Percentiles rank a stretch among this genome's conserved stretches.
Evolutionary conservation across 2,113 vertebrate species (phyloP).

Genomic region (Sphyrna mokarran): DNA sequence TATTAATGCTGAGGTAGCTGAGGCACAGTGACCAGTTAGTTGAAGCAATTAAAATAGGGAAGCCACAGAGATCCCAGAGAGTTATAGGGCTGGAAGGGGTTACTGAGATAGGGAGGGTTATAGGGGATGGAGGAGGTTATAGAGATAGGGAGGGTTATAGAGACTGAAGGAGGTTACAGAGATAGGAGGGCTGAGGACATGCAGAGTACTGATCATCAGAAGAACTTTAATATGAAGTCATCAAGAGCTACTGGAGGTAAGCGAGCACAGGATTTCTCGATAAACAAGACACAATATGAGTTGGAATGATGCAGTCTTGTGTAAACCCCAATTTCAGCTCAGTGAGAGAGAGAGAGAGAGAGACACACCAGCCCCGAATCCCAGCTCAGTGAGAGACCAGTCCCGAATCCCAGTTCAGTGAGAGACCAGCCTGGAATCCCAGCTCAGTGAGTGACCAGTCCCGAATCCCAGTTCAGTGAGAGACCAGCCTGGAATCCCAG

Average conservation of each 20-base stretch:
- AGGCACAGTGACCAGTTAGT: neutral
- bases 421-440: too few relatives aligned
- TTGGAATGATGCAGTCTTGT: neutral
- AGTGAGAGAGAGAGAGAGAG: too few relatives aligned
- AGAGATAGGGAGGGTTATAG: too few relatives aligned
- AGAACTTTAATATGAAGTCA: neutral
- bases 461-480: too few relatives aligned
- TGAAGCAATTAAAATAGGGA: neutral
- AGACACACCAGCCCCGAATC: neutral
- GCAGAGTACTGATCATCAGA: neutral
- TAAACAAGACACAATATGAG: neutral
- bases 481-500: too few relatives aligned
- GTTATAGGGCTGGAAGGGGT: neutral
- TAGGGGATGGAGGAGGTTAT: too few relatives aligned
- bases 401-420: neutral
- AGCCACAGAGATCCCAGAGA: neutral
- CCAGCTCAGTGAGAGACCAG: too few relatives aligned
- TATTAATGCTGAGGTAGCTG: neutral
- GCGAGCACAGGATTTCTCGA: neutral
- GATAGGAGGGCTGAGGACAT: too few relatives aligned
- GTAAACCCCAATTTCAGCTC: neutral
- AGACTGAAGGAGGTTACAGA: too few relatives aligned
- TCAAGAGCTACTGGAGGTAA: too few relatives aligned
- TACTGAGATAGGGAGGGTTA: neutral
- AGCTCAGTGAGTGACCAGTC: too few relatives aligned